These are phyloP conservation scores for Torymus aiolomorphi DNA, from an alignment of 2,888 invertebrate species.

Conservation along the genomic window DNA sequence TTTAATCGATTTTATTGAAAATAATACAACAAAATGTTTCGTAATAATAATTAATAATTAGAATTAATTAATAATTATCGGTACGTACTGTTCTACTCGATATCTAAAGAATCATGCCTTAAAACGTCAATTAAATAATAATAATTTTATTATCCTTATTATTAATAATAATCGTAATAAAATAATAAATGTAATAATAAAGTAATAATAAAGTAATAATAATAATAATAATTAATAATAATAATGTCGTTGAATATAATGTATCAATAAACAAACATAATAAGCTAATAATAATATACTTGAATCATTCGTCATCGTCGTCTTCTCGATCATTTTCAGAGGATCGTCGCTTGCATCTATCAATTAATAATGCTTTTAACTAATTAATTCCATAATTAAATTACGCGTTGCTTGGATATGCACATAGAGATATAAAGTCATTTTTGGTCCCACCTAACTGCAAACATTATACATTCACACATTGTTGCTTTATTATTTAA, in stretches of 20 bases:
- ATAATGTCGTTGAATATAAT: slow-evolving; percentile 73
- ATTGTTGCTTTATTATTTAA: slow-evolving; percentile 61
- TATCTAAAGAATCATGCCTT: slow-evolving; percentile 73
- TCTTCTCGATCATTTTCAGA: slow-evolving; percentile 56
- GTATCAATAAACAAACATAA: slow-evolving; percentile 75
- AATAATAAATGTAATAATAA: slow-evolving; percentile 66
- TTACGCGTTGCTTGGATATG: slow-evolving; percentile 76
- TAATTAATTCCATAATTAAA: slow-evolving; percentile 74
- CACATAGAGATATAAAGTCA: slow-evolving; percentile 76
- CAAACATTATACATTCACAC: slow-evolving; percentile 75
- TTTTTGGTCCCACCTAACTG: slow-evolving; percentile 76
- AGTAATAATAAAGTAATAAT: slow-evolving; percentile 62
- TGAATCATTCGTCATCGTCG: slow-evolving; percentile 72
- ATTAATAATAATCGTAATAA: slow-evolving; percentile 68
- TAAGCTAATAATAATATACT: slow-evolving; percentile 66
- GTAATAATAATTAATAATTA: slow-evolving; percentile 73
- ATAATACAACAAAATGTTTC: slow-evolving; percentile 76
- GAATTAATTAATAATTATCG: slow-evolving; percentile 75
- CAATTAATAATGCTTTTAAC: slow-evolving; percentile 73
- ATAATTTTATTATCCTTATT: slow-evolving; percentile 68
- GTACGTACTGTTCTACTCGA: slow-evolving; percentile 73
- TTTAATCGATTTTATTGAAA: slow-evolving; percentile 76
- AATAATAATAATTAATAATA: slow-evolving; percentile 66
- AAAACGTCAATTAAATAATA: slow-evolving; percentile 71
- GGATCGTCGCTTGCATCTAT: slow-evolving; percentile 67